phyloP scores from a whole-genome alignment of 2,888 invertebrate genomes.

The Monoplex corrugatus region DNA sequence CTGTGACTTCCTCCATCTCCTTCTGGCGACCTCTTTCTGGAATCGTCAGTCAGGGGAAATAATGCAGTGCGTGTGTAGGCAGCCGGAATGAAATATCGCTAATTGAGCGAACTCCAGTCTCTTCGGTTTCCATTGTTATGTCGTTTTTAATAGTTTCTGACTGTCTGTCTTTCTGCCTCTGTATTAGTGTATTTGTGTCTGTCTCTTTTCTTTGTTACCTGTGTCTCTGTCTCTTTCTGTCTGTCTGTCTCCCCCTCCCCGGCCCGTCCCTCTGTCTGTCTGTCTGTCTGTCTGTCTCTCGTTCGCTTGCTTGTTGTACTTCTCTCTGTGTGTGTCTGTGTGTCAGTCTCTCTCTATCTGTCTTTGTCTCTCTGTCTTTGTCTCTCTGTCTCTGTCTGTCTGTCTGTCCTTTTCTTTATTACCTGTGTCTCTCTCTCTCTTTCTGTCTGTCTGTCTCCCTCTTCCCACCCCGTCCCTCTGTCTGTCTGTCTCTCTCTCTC shows the following conservation, averaged over 20 bases:
- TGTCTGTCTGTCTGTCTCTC: not conserved
- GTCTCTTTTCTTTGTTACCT: not conserved
- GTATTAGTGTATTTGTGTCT: not conserved
- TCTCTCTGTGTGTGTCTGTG: no score
- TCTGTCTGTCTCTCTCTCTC: not conserved
- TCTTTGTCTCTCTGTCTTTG: not conserved
- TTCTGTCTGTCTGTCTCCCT: not conserved
- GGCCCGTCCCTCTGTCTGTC: not conserved
- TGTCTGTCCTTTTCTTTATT: not conserved
- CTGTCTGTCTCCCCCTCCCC: not conserved
- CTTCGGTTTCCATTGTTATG: not conserved
- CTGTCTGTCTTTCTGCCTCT: not conserved
- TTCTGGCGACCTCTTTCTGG: not conserved
- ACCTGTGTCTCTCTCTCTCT: not conserved
- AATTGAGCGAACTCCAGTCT: no score
- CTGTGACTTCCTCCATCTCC: not conserved
- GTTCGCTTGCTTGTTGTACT: no score
- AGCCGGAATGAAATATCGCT: no score
- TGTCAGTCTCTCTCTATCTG: not conserved
- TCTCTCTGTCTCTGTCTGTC: not conserved
- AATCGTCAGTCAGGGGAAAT: no score
- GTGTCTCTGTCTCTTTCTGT: not conserved
- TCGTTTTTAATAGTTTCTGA: not conserved
- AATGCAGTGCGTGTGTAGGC: no score
- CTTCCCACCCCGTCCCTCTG: no score